Evolutionary conservation across 2,888 invertebrate species (phyloP).

Genomic region (Protophormia terraenovae): DNA sequence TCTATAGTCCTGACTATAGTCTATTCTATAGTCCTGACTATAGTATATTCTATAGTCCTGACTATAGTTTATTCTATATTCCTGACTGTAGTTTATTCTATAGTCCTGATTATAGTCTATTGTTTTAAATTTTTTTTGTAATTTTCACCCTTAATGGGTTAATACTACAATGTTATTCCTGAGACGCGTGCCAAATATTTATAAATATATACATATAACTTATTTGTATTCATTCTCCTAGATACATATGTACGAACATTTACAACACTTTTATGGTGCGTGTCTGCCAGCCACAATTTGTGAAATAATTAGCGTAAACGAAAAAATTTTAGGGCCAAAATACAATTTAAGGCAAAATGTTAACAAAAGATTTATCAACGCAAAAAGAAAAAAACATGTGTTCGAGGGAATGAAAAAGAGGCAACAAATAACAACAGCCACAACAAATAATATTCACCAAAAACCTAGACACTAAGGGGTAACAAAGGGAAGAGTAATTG

Average conservation of each 20-base stretch:
- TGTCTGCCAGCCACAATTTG: slow-evolving; percentile 65
- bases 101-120: too few relatives aligned
- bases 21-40: too few relatives aligned
- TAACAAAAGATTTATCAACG: slow-evolving; percentile 54
- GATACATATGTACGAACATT: neutral
- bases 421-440: neutral
- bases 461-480: neutral
- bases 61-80: too few relatives aligned
- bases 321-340: slow-evolving; percentile 25
- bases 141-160: slow-evolving; percentile 12
- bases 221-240: slow-evolving; percentile 29
- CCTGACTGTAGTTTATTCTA: too few relatives aligned
- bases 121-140: too few relatives aligned
- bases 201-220: slow-evolving; percentile 40
- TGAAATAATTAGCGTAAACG: slow-evolving; percentile 61
- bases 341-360: slow-evolving; percentile 50
- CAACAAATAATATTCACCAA: slow-evolving; percentile 3
- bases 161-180: slow-evolving; percentile 25
- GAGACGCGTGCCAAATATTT: slow-evolving; percentile 64
- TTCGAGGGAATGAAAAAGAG: neutral
- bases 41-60: too few relatives aligned
- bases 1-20: too few relatives aligned
- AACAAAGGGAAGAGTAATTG: neutral
- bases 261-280: slow-evolving; percentile 52
- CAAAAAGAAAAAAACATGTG: slow-evolving; percentile 43